These are phyloP conservation scores for Anabas testudineus DNA, from an alignment of 2,797 vertebrate species.

Conservation along the genomic window DNA sequence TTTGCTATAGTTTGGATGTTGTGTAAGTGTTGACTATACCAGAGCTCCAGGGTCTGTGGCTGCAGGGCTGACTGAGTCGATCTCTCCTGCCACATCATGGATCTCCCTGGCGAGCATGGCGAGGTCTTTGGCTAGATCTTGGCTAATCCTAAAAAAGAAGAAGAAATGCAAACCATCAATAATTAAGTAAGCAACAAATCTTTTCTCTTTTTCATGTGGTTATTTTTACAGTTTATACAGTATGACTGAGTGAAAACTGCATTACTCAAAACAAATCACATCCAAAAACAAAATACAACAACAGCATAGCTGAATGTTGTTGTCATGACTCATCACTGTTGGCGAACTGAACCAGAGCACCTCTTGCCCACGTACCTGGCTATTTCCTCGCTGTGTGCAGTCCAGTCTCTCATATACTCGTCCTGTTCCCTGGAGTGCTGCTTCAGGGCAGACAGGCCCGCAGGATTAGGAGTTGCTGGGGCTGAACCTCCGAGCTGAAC, in stretches of 20 bases:
- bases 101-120: conserved; percentile 98
- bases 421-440: conserved; percentile 93
- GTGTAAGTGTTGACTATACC: conserved; percentile 55
- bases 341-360: background rate
- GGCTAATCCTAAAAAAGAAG: conserved; percentile 90
- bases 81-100: conserved; percentile 98
- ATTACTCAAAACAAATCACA: background rate
- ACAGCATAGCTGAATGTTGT: background rate
- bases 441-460: conserved; percentile 85
- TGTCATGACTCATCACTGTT: conserved; percentile 14
- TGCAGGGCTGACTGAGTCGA: conserved; percentile 96
- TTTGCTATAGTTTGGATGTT: background rate
- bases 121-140: conserved; percentile 92
- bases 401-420: conserved; percentile 97
- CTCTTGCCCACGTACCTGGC: conserved; percentile 86
- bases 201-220: too few relatives aligned
- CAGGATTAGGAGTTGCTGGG: conserved; percentile 80
- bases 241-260: too few relatives aligned
- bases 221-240: too few relatives aligned
- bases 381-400: conserved; percentile 97
- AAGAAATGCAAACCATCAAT: conserved; percentile 21
- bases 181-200: background rate
- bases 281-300: background rate
- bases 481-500: conserved; percentile 89
- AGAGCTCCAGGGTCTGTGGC: conserved; percentile 89